Conservation (phyloP, 2,113 vertebrate species). For the Myanophis thanlyinensis region DNA sequence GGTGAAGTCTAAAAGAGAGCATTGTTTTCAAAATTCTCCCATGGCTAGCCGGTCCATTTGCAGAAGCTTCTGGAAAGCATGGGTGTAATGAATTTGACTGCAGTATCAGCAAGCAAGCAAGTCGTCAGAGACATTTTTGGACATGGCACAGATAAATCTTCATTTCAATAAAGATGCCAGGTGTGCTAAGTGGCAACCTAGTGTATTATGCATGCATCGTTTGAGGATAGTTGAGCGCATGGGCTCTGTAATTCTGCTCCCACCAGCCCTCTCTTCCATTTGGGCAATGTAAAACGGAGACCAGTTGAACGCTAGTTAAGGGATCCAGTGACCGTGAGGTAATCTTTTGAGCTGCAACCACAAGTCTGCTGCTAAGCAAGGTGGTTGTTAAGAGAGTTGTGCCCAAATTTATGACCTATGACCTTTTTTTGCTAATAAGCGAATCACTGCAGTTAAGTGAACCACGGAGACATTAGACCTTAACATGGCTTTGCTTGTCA, state of each 20-base stretch:
- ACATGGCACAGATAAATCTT: background rate
- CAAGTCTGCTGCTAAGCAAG: too few species aligned
- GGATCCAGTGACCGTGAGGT: background rate
- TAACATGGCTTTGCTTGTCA: too few species aligned
- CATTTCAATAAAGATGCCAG: constrained; percentile 1
- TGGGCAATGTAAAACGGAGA: background rate
- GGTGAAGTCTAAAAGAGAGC: constrained; percentile 68
- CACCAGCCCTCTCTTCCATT: background rate
- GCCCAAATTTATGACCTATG: too few species aligned
- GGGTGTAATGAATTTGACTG: constrained; percentile 57
- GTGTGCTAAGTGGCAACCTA: background rate
- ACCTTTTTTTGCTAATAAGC: too few species aligned
- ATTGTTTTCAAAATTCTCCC: constrained; percentile 64
- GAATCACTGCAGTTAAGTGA: too few species aligned
- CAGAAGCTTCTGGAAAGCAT: constrained; percentile 48
- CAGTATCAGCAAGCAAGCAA: constrained; percentile 36
- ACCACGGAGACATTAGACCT: too few species aligned
- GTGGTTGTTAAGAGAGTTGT: too few species aligned
- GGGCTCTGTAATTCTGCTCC: background rate
- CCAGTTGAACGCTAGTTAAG: background rate
- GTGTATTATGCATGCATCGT: background rate
- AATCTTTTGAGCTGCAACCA: background rate
- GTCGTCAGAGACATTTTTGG: background rate
- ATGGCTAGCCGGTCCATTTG: constrained; percentile 58
- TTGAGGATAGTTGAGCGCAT: background rate